phyloP scores from a whole-genome alignment of 2,888 invertebrate genomes.

The Clitarchus hookeri region DNA sequence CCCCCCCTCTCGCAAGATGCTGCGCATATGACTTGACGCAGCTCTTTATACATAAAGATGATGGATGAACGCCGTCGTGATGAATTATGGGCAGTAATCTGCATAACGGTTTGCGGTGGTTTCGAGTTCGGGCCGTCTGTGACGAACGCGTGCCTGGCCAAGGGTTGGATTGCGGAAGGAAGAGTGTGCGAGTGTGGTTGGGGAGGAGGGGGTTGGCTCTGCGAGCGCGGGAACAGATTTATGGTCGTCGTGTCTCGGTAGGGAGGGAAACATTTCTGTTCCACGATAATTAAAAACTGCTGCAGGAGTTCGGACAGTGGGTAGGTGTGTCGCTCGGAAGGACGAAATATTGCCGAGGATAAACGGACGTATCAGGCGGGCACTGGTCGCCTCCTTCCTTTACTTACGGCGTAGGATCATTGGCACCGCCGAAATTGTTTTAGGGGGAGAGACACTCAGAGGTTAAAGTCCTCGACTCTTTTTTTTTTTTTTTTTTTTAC shows the following conservation, averaged over 20 bases:
- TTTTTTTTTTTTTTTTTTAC: no score
- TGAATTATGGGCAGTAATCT: slow-evolving; percentile 19
- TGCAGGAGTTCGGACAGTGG: not conserved
- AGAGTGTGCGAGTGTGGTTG: not conserved
- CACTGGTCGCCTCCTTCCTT: not conserved
- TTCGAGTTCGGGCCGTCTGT: not conserved
- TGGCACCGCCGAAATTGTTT: no score
- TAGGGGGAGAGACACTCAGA: no score
- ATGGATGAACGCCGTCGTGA: slow-evolving; percentile 18
- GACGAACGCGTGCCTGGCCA: not conserved
- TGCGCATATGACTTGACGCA: slow-evolving; percentile 3
- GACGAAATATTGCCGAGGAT: not conserved
- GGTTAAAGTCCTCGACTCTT: no score
- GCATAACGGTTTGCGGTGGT: slow-evolving; percentile 7
- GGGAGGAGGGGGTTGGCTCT: not conserved
- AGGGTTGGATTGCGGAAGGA: not conserved
- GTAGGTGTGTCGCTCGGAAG: not conserved
- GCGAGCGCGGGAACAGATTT: not conserved
- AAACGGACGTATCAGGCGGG: not conserved
- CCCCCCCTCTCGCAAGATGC: not conserved
- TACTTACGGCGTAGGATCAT: not conserved
- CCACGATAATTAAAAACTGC: not conserved
- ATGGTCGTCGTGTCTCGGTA: not conserved
- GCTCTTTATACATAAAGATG: slow-evolving; percentile 4
- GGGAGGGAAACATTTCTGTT: not conserved